Evolutionary conservation across 2,888 invertebrate genomes (phyloP).

Genomic region (Eutolmus rufibarbis): DNA sequence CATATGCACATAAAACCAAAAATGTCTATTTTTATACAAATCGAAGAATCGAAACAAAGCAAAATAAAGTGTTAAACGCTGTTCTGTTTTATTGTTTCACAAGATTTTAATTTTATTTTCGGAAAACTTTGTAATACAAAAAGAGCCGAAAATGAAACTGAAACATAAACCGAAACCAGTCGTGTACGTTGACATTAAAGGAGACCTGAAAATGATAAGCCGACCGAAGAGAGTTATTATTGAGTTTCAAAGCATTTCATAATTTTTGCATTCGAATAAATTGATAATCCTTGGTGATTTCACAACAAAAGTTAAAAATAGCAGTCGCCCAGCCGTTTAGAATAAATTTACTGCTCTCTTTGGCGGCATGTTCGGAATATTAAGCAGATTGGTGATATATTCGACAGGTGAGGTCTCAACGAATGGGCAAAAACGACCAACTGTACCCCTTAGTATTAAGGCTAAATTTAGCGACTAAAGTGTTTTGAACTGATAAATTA

Average conservation of each 20-base stretch:
- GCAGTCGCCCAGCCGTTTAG: neutral
- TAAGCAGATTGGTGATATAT: neutral
- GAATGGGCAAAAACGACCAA: neutral
- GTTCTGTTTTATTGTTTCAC: neutral
- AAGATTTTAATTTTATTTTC: neutral
- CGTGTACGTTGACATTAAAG: constrained; percentile 20
- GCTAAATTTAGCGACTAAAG: neutral
- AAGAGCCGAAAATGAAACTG: neutral
- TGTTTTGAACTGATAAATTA: neutral
- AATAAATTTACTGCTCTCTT: constrained; percentile 18
- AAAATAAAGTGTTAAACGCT: neutral
- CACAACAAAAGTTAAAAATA: constrained; percentile 4
- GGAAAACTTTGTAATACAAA: constrained; percentile 12
- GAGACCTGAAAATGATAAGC: neutral
- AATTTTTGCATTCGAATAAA: constrained; percentile 10
- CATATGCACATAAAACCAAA: neutral
- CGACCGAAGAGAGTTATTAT: neutral
- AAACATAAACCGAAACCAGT: neutral
- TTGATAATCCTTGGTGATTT: neutral
- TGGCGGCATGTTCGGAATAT: neutral
- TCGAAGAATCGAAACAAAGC: neutral
- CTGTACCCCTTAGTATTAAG: neutral
- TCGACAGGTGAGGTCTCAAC: neutral
- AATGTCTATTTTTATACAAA: neutral
- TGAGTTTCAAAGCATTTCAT: neutral